phyloP scores from a whole-genome alignment of 2,888 invertebrate species.

The Hymenopus coronatus region DNA sequence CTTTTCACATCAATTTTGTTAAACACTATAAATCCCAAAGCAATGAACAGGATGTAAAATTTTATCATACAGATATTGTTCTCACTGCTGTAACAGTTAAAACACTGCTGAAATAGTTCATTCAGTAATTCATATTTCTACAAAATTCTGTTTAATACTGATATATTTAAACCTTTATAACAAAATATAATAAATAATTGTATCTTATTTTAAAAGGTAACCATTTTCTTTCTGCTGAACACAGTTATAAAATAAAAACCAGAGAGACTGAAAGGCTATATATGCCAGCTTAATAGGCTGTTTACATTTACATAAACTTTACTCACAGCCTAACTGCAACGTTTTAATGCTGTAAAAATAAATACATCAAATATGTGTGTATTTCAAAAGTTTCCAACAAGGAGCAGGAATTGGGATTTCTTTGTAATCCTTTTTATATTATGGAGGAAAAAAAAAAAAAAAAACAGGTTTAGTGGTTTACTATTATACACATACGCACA shows the following conservation, averaged over 20 bases:
- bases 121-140: neutral
- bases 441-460: too few species aligned
- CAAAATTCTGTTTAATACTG: neutral
- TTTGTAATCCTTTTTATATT: neutral
- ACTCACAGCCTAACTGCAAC: neutral
- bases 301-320: neutral
- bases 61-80: too few species aligned
- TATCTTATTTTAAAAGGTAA: neutral
- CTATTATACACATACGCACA: neutral
- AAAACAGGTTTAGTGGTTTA: neutral
- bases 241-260: neutral
- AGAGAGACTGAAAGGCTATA: neutral
- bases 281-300: neutral
- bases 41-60: too few species aligned
- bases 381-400: neutral
- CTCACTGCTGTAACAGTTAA: too few species aligned
- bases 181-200: neutral
- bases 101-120: neutral
- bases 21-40: too few species aligned
- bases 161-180: neutral
- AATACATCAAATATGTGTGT: neutral
- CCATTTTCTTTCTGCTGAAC: neutral
- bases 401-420: neutral
- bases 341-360: neutral
- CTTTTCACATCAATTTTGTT: too few species aligned